phyloP scores from a whole-genome alignment of 1,140 invertebrate genomes.

The Eumeta japonica region DNA sequence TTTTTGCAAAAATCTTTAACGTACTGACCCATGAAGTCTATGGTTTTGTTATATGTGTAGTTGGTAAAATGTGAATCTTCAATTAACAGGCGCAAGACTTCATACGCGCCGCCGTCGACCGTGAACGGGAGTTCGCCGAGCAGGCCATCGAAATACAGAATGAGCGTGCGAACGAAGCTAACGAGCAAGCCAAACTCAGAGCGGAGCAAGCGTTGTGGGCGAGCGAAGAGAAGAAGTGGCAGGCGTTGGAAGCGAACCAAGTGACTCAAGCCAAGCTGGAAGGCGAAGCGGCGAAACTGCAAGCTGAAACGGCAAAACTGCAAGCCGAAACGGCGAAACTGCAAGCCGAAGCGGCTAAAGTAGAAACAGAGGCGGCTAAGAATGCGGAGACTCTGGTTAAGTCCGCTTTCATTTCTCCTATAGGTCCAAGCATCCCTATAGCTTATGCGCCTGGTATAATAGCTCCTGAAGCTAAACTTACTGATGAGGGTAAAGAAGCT shows the following conservation, averaged over 20 bases:
- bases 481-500: slow-evolving; percentile 10
- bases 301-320: slow-evolving; percentile 11
- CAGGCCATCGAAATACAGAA: slow-evolving; percentile 24
- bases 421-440: too few species aligned
- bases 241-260: slow-evolving; percentile 23
- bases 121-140: slow-evolving; percentile 23
- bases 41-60: too few species aligned
- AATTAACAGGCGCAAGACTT: slow-evolving; percentile 20
- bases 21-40: too few species aligned
- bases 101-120: slow-evolving; percentile 19
- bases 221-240: slow-evolving; percentile 34
- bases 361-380: slow-evolving; percentile 4
- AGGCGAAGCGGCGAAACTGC: slow-evolving; percentile 16
- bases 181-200: slow-evolving; percentile 23
- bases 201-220: slow-evolving; percentile 22
- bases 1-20: too few species aligned
- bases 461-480: slow-evolving; percentile 11
- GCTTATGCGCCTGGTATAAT: too few species aligned
- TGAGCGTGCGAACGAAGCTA: slow-evolving; percentile 22
- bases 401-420: too few species aligned
- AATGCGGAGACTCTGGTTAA: slow-evolving; percentile 16
- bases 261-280: slow-evolving; percentile 25
- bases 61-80: too few species aligned
- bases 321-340: slow-evolving; percentile 13
- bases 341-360: too few species aligned